Evolutionary conservation across 2,797 vertebrate species (phyloP).

Genomic region (Bradypus variegatus): DNA sequence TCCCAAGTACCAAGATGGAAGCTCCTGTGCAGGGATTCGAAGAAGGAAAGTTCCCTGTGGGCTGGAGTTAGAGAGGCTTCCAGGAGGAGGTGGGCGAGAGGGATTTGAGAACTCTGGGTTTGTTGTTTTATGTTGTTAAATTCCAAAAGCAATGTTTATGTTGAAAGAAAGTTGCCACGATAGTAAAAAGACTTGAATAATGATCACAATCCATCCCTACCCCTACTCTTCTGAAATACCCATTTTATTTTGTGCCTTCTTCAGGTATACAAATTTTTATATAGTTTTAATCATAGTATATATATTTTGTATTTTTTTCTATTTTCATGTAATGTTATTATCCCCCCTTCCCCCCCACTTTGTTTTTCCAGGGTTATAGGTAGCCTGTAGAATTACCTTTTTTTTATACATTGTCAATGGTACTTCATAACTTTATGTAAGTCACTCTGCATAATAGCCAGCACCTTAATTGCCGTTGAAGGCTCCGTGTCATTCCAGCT

Average conservation of each 20-base stretch:
- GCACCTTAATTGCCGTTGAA: background rate
- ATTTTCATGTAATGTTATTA: background rate
- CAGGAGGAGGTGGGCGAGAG: background rate
- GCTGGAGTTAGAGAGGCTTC: background rate
- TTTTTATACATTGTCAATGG: background rate
- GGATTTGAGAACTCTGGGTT: background rate
- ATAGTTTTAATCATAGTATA: background rate
- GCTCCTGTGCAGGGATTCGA: background rate
- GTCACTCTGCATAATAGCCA: background rate
- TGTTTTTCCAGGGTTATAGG: background rate
- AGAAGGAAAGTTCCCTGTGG: background rate
- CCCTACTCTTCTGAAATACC: background rate
- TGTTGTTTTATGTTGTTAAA: background rate
- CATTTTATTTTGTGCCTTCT: background rate
- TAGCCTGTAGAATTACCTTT: constrained; percentile 5
- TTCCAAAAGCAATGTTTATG: background rate
- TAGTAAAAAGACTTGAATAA: background rate
- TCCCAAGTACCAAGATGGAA: background rate
- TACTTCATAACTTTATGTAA: background rate
- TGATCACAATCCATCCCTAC: background rate
- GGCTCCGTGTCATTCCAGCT: background rate
- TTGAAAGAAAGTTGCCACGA: background rate
- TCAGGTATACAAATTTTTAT: background rate
- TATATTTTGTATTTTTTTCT: background rate
- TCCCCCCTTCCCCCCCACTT: background rate